Conservation (phyloP, 2,797 vertebrate genomes). For the Gila robusta region DNA sequence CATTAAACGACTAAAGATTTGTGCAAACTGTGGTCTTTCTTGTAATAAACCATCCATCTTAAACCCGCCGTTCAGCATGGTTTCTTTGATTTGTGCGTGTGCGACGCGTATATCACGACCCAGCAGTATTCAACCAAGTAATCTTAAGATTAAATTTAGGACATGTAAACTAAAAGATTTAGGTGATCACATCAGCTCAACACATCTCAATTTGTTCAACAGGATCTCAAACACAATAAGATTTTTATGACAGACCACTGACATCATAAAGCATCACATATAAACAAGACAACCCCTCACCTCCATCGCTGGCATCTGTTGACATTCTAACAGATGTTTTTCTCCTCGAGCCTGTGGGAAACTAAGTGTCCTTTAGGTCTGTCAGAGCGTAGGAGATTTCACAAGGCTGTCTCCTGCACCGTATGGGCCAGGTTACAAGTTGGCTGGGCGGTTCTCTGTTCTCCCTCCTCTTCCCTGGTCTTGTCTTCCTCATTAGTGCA, state of each 20-base stretch:
- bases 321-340: slow-evolving; percentile 9
- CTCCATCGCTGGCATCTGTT: neutral
- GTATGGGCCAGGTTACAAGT: slow-evolving; percentile 61
- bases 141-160: slow-evolving; percentile 18
- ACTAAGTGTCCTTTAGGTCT: slow-evolving; percentile 31
- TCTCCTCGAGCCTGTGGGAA: neutral
- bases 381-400: slow-evolving; percentile 40
- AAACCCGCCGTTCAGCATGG: neutral
- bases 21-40: slow-evolving; percentile 34
- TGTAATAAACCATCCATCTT: neutral
- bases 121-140: neutral
- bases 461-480: slow-evolving; percentile 61
- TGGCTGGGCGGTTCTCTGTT: slow-evolving; percentile 30
- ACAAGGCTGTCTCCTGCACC: slow-evolving; percentile 79
- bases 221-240: neutral
- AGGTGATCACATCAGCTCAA: neutral
- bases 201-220: neutral
- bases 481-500: slow-evolving; percentile 68
- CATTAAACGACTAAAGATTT: slow-evolving; percentile 6
- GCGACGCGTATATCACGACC: neutral
- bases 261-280: slow-evolving; percentile 14
- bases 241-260: neutral
- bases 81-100: neutral
- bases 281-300: slow-evolving; percentile 1
- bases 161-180: slow-evolving; percentile 18